phyloP scores from a whole-genome alignment of 2,888 invertebrate genomes.

The Oligia latruncula region DNA sequence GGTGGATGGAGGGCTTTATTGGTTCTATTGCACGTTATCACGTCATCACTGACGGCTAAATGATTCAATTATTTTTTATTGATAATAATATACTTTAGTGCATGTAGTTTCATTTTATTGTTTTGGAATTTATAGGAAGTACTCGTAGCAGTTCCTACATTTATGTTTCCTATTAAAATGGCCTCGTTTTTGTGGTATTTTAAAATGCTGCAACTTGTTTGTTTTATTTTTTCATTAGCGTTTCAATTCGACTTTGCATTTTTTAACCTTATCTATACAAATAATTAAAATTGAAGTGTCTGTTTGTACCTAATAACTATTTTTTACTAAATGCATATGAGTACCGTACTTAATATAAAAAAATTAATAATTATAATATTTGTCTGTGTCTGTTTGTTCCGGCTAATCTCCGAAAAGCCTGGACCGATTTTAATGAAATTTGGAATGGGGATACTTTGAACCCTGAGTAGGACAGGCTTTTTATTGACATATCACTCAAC shows the following conservation, averaged over 20 bases:
- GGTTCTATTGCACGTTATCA: slow-evolving; percentile 46
- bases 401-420: too few species aligned
- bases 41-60: slow-evolving; percentile 39
- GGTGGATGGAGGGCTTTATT: slow-evolving; percentile 55
- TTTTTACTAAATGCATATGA: too few species aligned
- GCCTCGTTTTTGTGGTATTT: not conserved
- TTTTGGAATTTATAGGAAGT: not conserved
- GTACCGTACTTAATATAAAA: too few species aligned
- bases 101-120: slow-evolving; percentile 19
- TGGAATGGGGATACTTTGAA: too few species aligned
- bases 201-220: not conserved
- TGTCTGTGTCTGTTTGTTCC: too few species aligned
- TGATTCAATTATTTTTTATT: slow-evolving; percentile 40
- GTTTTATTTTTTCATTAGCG: not conserved
- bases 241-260: too few species aligned
- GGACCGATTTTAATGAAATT: too few species aligned
- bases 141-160: not conserved
- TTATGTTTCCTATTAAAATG: not conserved
- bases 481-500: too few species aligned
- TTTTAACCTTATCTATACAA: too few species aligned
- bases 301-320: too few species aligned
- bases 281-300: too few species aligned
- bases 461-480: too few species aligned
- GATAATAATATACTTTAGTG: slow-evolving; percentile 10
- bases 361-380: not conserved